These are phyloP conservation scores for Pachypeltis micranthus DNA, from an alignment of 1,140 invertebrate genomes.

Conservation along the genomic window DNA sequence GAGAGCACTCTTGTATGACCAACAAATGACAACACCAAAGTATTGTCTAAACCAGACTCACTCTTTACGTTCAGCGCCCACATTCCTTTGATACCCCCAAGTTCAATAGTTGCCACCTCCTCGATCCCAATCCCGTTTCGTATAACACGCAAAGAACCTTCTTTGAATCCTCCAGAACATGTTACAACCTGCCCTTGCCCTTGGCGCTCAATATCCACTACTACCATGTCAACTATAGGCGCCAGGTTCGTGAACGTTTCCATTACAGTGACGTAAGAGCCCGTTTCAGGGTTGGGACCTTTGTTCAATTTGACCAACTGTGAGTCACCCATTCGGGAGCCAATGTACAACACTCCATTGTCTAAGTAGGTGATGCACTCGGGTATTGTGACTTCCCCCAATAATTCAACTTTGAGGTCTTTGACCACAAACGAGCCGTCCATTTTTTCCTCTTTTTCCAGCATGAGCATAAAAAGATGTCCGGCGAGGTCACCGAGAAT, in stretches of 20 bases:
- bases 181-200: constrained; percentile 97
- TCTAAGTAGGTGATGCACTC: constrained; percentile 98
- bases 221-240: constrained; percentile 95
- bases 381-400: constrained; percentile 89
- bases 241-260: constrained; percentile 95
- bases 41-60: constrained; percentile 61
- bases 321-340: constrained; percentile 91
- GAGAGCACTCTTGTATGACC: constrained; percentile 56
- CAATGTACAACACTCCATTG: constrained; percentile 95
- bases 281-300: constrained; percentile 61
- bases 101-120: constrained; percentile 92
- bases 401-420: constrained; percentile 84
- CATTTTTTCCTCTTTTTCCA: constrained; percentile 71
- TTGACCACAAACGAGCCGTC: constrained; percentile 66
- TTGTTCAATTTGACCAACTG: constrained; percentile 86
- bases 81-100: constrained; percentile 93
- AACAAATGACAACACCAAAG: constrained; percentile 84
- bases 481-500: constrained; percentile 90
- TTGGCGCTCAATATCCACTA: constrained; percentile 90
- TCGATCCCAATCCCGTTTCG: constrained; percentile 96
- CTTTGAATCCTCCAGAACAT: constrained; percentile 92
- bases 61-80: constrained; percentile 75
- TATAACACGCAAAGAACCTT: constrained; percentile 93
- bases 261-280: constrained; percentile 85
- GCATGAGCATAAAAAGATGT: constrained; percentile 89